phyloP scores from a whole-genome alignment of 2,113 vertebrate species.

The Carassius auratus region DNA sequence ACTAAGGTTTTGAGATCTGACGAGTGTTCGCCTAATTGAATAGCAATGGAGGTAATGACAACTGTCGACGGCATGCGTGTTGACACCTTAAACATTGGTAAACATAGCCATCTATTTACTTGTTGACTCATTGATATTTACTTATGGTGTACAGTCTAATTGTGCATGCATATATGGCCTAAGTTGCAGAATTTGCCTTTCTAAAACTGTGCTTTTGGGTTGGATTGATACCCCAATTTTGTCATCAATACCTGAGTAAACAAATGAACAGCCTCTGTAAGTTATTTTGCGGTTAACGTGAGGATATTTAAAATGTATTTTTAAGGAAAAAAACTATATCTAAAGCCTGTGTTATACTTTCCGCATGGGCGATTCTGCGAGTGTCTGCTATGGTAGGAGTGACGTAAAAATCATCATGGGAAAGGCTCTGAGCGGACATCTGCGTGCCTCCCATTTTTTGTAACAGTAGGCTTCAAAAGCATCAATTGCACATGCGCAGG shows the following conservation, averaged over 20 bases:
- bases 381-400: too few relatives aligned
- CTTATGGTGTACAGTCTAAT: background rate
- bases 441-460: too few relatives aligned
- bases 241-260: background rate
- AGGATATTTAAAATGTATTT: background rate
- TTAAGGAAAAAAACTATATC: background rate
- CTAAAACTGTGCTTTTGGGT: background rate
- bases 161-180: constrained; percentile 1
- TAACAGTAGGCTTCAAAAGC: too few relatives aligned
- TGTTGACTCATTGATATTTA: constrained; percentile 11
- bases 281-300: background rate
- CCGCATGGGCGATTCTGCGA: too few relatives aligned
- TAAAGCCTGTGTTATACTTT: too few relatives aligned
- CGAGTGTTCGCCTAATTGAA: constrained; percentile 28
- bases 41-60: constrained; percentile 37
- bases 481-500: too few relatives aligned
- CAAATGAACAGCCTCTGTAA: background rate
- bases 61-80: background rate
- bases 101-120: constrained; percentile 38
- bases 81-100: constrained; percentile 21
- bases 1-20: constrained; percentile 34
- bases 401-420: too few relatives aligned
- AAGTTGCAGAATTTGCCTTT: background rate
- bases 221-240: background rate
- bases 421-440: too few relatives aligned